These are phyloP conservation scores for Amphiura filiformis DNA, from an alignment of 35 echinoderm and acorn worm species.

Conservation along the genomic window DNA sequence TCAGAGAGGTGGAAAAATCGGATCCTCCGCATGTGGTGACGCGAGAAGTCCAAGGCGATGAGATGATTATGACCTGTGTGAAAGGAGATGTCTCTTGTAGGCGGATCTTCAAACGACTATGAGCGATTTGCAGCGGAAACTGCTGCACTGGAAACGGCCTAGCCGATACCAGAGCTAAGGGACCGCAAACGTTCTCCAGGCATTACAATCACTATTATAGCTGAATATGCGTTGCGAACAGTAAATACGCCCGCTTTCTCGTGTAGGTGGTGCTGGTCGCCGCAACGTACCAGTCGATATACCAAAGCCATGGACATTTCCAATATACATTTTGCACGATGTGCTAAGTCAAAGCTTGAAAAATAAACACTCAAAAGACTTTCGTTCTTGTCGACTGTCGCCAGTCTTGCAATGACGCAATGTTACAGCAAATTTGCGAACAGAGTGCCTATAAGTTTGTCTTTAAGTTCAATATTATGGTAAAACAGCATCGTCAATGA, in stretches of 20 bases:
- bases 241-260: background rate
- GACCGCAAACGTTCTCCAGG: background rate
- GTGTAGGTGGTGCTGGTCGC: background rate
- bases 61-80: constrained; percentile 89
- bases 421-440: background rate
- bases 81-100: constrained; percentile 80
- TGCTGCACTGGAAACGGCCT: background rate
- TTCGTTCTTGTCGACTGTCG: no score
- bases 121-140: constrained; percentile 12
- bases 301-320: background rate
- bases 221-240: background rate
- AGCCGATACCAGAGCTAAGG: background rate
- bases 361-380: no score
- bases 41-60: constrained; percentile 64
- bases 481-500: no score
- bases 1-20: constrained; percentile 53
- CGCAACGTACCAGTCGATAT: background rate
- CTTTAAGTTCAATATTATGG: background rate
- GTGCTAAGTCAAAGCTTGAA: no score
- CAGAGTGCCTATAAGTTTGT: constrained; percentile 5
- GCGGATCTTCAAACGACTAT: constrained; percentile 66
- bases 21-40: constrained; percentile 87
- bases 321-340: background rate
- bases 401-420: background rate
- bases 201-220: background rate